Percentiles rank a stretch among this genome's conserved stretches.
These are phyloP conservation scores for Trochalopteron elliotii DNA, from an alignment of 2,113 vertebrate species.

Conservation along the genomic window DNA sequence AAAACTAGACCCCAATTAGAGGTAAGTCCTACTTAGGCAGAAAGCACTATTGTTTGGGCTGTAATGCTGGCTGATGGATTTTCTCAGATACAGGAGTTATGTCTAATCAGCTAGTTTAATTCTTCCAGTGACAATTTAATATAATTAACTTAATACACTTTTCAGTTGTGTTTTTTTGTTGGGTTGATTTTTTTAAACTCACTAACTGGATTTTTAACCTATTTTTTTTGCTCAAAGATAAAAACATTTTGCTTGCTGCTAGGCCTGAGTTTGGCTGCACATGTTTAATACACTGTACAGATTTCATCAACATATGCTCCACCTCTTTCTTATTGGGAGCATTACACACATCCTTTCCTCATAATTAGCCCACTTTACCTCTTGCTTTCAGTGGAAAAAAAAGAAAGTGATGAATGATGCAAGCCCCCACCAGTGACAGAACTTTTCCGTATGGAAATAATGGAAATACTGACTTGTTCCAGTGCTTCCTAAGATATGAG, in stretches of 20 bases:
- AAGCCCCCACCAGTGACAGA: background rate
- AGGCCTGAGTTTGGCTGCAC: background rate
- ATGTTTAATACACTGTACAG: background rate
- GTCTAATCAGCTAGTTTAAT: background rate
- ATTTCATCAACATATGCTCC: background rate
- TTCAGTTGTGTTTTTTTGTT: background rate
- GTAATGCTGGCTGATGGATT: background rate
- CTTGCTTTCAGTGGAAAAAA: background rate
- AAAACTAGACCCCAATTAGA: background rate
- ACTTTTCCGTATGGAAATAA: background rate
- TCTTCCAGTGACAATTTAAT: background rate
- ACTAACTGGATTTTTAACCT: background rate
- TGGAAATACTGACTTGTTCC: background rate
- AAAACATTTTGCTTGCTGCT: background rate
- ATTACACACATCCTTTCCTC: background rate
- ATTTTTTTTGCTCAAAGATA: background rate
- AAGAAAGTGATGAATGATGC: background rate
- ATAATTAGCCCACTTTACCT: background rate
- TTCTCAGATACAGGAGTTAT: background rate
- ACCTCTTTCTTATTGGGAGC: background rate
- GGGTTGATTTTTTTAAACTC: background rate
- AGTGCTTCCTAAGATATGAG: background rate
- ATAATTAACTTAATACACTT: background rate
- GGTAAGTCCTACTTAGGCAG: background rate
- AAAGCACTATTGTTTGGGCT: slow-evolving; percentile 4